Percentiles rank a stretch among this genome's conserved stretches.
These are phyloP conservation scores for Drosophila mauritiana DNA, from an alignment of 1,140 invertebrate genomes.

Conservation along the genomic window DNA sequence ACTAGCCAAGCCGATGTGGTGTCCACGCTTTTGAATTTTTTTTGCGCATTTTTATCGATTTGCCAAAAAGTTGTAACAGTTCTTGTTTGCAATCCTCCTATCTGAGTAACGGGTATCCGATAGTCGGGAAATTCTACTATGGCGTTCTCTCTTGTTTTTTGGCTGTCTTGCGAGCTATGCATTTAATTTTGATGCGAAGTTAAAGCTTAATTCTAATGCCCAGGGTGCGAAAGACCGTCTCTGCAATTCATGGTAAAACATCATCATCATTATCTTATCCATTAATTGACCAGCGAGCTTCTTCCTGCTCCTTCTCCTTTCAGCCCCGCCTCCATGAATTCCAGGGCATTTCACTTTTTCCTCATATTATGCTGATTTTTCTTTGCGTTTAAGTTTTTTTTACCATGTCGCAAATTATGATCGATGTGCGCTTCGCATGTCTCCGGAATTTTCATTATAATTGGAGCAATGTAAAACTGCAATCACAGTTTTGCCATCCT, in stretches of 20 bases:
- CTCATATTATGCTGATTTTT: slow-evolving; percentile 7
- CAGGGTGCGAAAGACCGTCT: slow-evolving; percentile 33
- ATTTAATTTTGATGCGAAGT: slow-evolving; percentile 79
- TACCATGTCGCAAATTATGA: slow-evolving; percentile 79
- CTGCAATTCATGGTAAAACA: slow-evolving; percentile 29
- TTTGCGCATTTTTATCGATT: not conserved
- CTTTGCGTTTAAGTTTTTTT: slow-evolving; percentile 13
- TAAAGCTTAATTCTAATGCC: slow-evolving; percentile 79
- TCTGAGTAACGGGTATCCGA: too few relatives aligned
- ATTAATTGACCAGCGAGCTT: slow-evolving; percentile 60
- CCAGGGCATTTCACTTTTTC: slow-evolving; percentile 73
- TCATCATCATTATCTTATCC: slow-evolving; percentile 45
- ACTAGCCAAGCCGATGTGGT: too few relatives aligned
- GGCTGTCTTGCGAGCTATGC: slow-evolving; percentile 52
- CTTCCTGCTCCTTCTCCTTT: not conserved
- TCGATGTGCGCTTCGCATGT: slow-evolving; percentile 78
- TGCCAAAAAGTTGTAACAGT: too few relatives aligned
- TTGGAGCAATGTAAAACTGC: slow-evolving; percentile 56
- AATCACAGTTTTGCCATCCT: slow-evolving; percentile 28
- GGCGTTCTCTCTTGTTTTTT: slow-evolving; percentile 18
- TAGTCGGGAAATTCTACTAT: too few relatives aligned
- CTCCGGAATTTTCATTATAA: slow-evolving; percentile 62
- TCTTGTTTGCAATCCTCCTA: too few relatives aligned
- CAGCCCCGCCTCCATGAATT: slow-evolving; percentile 25
- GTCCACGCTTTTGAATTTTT: not conserved